Percentiles rank a stretch among this genome's conserved stretches.
phyloP scores from a whole-genome alignment of 2,113 vertebrate genomes.

The Pachycephala philippinensis region DNA sequence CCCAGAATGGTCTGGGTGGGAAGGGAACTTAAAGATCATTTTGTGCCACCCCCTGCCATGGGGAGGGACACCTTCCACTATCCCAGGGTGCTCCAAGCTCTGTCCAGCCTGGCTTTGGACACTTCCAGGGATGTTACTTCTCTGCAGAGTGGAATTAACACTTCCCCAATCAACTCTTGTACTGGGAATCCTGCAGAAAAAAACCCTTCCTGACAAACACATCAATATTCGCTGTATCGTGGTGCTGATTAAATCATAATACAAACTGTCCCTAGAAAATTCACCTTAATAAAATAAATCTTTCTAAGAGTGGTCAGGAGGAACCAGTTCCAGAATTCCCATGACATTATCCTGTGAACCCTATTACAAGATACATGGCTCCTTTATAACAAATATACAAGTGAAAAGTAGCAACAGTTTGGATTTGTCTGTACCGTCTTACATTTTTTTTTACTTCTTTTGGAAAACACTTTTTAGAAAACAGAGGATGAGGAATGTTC shows the following conservation, averaged over 20 bases:
- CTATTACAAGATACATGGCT: neutral
- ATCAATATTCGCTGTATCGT: neutral
- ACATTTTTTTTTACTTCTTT: neutral
- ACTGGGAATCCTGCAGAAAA: neutral
- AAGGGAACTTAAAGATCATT: neutral
- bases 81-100: neutral
- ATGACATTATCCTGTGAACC: neutral
- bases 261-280: neutral
- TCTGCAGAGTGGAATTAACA: neutral
- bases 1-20: neutral
- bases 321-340: neutral
- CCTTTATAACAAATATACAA: neutral
- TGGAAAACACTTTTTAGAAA: neutral
- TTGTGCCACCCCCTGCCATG: neutral
- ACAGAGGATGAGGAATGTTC: neutral
- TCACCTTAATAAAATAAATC: neutral
- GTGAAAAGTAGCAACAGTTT: neutral
- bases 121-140: neutral
- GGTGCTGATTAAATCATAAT: neutral
- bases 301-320: neutral
- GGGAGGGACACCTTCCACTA: neutral
- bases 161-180: neutral
- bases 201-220: neutral
- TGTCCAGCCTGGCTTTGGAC: accelerated
- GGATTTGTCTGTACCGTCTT: neutral